These are phyloP conservation scores for Peucedramus taeniatus DNA, from an alignment of 2,113 vertebrate species.

Conservation along the genomic window DNA sequence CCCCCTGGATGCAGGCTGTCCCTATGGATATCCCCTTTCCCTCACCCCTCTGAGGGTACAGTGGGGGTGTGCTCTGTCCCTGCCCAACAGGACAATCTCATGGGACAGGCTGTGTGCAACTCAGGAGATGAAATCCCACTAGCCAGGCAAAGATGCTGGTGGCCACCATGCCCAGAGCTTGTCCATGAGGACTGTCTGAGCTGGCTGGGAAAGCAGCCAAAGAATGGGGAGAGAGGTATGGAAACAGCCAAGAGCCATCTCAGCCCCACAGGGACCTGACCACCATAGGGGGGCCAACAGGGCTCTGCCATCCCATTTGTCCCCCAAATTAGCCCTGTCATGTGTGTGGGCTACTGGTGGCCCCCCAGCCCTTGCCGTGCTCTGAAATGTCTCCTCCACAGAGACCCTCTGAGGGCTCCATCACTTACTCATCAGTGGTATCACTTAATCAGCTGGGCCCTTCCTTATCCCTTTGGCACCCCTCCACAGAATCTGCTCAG, in stretches of 20 bases:
- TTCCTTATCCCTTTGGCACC: not conserved
- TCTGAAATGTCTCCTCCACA: not conserved
- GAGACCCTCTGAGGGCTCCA: not conserved
- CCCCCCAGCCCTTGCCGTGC: fast-evolving
- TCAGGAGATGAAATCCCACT: not conserved
- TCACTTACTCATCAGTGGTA: not conserved
- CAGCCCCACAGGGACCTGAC: not conserved
- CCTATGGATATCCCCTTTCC: not conserved
- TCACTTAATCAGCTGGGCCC: not conserved
- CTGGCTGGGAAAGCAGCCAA: not conserved
- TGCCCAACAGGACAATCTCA: not conserved
- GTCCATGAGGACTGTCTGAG: not conserved
- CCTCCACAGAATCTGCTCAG: not conserved
- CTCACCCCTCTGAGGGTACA: not conserved
- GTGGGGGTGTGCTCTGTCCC: not conserved
- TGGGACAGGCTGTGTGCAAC: not conserved
- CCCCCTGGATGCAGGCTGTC: not conserved
- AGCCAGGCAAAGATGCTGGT: not conserved
- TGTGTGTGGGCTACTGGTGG: not conserved
- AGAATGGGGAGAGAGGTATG: not conserved
- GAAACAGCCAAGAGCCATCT: not conserved
- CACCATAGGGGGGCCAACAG: not conserved
- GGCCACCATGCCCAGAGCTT: not conserved
- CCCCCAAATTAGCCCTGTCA: not conserved
- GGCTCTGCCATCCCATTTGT: not conserved